Evolutionary conservation across 2,113 vertebrate genomes (phyloP).

Genomic region (Arvicanthis niloticus): DNA sequence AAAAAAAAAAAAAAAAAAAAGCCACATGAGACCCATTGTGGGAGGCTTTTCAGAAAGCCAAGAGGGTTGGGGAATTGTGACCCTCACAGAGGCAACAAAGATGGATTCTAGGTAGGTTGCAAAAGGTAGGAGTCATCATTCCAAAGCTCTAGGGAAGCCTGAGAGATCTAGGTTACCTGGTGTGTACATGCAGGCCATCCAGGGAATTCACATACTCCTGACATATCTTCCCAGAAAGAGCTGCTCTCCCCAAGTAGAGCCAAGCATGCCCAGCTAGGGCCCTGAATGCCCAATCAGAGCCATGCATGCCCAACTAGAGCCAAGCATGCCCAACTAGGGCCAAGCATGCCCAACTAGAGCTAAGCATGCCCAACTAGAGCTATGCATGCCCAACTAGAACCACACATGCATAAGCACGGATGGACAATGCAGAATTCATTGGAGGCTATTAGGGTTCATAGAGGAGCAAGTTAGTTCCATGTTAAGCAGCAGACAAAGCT

Average conservation of each 20-base stretch:
- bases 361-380: background rate
- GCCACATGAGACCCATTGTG: background rate
- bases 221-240: background rate
- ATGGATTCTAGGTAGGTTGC: background rate
- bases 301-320: background rate
- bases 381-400: background rate
- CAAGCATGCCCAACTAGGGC: background rate
- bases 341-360: background rate
- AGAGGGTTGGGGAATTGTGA: background rate
- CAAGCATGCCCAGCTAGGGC: background rate
- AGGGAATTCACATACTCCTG: background rate
- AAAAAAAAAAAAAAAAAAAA: background rate
- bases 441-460: rapidly evolving
- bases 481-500: background rate
- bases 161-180: too few species aligned
- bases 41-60: background rate
- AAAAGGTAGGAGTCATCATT: rapidly evolving
- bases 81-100: rapidly evolving
- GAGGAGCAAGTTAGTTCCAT: background rate
- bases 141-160: background rate
- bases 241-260: background rate
- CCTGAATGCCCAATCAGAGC: background rate
- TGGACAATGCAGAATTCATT: background rate
- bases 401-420: background rate
- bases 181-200: rapidly evolving